A percentile compares a stretch with the other conserved stretches of the same genome.
Conservation (phyloP, 2,888 invertebrate species). For the Drosophila lacicola region DNA sequence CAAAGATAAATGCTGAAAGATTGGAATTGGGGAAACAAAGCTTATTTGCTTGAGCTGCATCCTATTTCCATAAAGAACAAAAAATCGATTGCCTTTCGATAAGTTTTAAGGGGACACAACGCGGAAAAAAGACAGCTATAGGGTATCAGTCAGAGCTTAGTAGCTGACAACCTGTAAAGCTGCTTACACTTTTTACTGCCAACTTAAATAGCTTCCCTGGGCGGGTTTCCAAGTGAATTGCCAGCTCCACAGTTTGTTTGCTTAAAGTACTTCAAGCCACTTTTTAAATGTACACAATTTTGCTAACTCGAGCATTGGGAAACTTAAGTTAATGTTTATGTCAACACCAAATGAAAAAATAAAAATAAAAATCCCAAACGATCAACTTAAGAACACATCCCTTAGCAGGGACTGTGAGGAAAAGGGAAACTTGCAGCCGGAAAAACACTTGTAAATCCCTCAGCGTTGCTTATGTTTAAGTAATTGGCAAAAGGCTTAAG, state of each 20-base stretch:
- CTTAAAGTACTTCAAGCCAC: conserved; percentile 4
- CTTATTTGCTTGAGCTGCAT: conserved; percentile 9
- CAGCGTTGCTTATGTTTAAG: conserved; percentile 74
- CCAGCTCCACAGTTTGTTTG: conserved; percentile 1
- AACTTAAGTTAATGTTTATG: conserved; percentile 49
- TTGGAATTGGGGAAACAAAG: conserved; percentile 6
- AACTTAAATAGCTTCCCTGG: not conserved
- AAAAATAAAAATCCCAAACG: conserved; percentile 39
- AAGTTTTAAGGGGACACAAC: not conserved
- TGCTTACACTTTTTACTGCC: conserved; percentile 4
- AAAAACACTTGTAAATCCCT: conserved; percentile 73
- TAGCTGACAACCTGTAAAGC: conserved; percentile 15
- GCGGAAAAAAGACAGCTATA: not conserved
- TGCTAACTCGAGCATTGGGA: conserved; percentile 13
- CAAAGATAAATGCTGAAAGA: conserved; percentile 11
- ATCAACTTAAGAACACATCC: conserved; percentile 47
- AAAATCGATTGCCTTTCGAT: conserved; percentile 15
- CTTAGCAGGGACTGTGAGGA: conserved; percentile 18
- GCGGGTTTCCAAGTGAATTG: conserved; percentile 2
- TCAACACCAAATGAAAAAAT: conserved; percentile 31
- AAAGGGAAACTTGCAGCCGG: conserved; percentile 28
- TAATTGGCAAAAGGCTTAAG: conserved; percentile 76
- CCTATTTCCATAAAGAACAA: not conserved
- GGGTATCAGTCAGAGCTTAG: conserved; percentile 14
- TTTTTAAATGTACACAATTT: conserved; percentile 35